Evolutionary conservation across 2,113 vertebrate genomes (phyloP).

Genomic region (Neomonachus schauinslandi): DNA sequence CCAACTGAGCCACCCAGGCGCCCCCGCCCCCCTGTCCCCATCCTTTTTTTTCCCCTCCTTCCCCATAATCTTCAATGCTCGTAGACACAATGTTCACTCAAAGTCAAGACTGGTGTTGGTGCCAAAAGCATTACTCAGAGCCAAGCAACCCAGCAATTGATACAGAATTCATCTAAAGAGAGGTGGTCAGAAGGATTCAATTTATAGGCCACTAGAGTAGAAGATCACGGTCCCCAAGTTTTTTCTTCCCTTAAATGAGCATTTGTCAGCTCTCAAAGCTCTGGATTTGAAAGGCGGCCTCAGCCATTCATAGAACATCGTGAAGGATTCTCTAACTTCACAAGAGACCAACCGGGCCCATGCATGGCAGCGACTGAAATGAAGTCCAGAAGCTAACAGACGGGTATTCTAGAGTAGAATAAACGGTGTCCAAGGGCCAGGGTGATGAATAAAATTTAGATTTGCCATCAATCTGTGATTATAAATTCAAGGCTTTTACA

Average conservation of each 20-base stretch:
- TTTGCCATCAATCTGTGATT: neutral
- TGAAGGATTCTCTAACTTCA: neutral
- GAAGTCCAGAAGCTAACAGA: neutral
- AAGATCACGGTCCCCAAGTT: neutral
- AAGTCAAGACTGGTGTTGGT: neutral
- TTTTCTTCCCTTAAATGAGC: neutral
- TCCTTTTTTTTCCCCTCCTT: neutral
- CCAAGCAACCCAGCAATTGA: neutral
- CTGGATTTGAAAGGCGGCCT: neutral
- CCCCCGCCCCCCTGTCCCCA: neutral
- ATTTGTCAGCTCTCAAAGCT: neutral
- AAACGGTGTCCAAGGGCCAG: neutral
- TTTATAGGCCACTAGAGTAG: neutral
- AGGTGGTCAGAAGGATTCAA: constrained; percentile 10
- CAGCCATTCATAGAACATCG: neutral
- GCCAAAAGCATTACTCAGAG: neutral
- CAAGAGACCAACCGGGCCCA: neutral
- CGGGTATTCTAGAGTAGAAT: neutral
- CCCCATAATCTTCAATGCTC: neutral
- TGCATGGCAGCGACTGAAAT: neutral
- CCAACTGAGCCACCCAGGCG: too few species aligned
- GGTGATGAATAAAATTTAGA: neutral
- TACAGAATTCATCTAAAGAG: neutral
- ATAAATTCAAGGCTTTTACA: neutral
- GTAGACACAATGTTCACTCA: neutral